A percentile compares a stretch with the other conserved stretches of the same genome.
Conservation (phyloP, 2,888 invertebrate genomes). For the Creontiades dilutus region DNA sequence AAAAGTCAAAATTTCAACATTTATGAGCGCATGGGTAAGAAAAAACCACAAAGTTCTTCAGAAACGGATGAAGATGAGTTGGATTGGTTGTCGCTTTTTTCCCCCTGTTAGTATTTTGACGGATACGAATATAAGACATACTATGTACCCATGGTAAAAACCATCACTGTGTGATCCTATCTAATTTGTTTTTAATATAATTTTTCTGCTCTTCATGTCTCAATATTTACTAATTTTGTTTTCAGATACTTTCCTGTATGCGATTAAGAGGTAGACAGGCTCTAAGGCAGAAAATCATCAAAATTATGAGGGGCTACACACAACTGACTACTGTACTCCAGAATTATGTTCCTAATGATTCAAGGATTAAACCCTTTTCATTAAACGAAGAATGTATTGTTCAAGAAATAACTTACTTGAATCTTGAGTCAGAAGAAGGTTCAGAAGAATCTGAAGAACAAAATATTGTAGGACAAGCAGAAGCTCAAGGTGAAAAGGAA, state of each 20-base stretch:
- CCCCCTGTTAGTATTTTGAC: too few species aligned
- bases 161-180: too few species aligned
- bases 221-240: slow-evolving; percentile 23
- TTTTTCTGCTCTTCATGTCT: too few species aligned
- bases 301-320: slow-evolving; percentile 84
- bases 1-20: too few species aligned
- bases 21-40: too few species aligned
- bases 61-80: too few species aligned
- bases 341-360: slow-evolving; percentile 70
- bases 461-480: slow-evolving; percentile 7
- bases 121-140: too few species aligned
- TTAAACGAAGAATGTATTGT: not conserved
- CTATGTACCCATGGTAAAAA: too few species aligned
- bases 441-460: slow-evolving; percentile 71
- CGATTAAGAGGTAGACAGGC: slow-evolving; percentile 81
- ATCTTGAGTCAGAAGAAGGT: slow-evolving; percentile 73
- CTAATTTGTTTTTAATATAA: too few species aligned
- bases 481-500: slow-evolving; percentile 59
- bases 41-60: too few species aligned
- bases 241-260: slow-evolving; percentile 82
- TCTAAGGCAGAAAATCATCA: slow-evolving; percentile 82
- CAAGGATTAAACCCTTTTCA: not conserved
- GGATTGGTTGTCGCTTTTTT: too few species aligned
- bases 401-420: slow-evolving; percentile 68
- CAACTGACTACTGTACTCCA: slow-evolving; percentile 71